These are phyloP conservation scores for Phalacrocorax pelagicus DNA, from an alignment of 2,113 vertebrate species.

Conservation along the genomic window DNA sequence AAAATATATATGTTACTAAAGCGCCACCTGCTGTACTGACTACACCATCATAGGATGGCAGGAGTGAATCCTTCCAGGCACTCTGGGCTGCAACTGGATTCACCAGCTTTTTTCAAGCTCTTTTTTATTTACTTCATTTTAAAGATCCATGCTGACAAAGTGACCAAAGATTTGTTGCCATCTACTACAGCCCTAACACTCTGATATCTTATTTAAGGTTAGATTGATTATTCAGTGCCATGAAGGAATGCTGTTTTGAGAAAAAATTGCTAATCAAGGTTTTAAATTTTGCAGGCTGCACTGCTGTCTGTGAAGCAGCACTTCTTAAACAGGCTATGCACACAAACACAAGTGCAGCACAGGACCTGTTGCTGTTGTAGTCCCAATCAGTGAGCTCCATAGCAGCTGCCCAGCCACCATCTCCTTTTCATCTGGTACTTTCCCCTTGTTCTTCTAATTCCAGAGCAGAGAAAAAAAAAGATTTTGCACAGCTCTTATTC, in stretches of 20 bases:
- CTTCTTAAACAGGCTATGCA: neutral
- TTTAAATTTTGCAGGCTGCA: neutral
- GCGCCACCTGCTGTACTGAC: constrained; percentile 71
- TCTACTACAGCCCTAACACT: neutral
- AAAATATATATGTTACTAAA: neutral
- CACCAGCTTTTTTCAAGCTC: neutral
- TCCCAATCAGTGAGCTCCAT: accelerated
- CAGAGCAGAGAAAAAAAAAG: neutral
- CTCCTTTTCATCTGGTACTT: neutral
- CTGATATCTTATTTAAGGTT: neutral
- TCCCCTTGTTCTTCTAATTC: neutral
- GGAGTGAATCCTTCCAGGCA: neutral
- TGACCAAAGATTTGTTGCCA: neutral
- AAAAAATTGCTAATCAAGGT: neutral
- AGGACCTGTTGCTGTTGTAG: neutral
- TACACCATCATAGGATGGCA: neutral
- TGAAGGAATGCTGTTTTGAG: neutral
- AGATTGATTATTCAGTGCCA: neutral
- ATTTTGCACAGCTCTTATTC: neutral
- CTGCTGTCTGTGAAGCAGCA: neutral
- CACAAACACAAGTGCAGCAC: neutral
- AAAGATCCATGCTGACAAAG: neutral
- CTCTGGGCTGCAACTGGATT: neutral
- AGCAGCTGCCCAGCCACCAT: neutral
- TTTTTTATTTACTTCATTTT: neutral